These are phyloP conservation scores for Sternotherus odoratus DNA, from an alignment of 2,797 vertebrate species.

Conservation along the genomic window DNA sequence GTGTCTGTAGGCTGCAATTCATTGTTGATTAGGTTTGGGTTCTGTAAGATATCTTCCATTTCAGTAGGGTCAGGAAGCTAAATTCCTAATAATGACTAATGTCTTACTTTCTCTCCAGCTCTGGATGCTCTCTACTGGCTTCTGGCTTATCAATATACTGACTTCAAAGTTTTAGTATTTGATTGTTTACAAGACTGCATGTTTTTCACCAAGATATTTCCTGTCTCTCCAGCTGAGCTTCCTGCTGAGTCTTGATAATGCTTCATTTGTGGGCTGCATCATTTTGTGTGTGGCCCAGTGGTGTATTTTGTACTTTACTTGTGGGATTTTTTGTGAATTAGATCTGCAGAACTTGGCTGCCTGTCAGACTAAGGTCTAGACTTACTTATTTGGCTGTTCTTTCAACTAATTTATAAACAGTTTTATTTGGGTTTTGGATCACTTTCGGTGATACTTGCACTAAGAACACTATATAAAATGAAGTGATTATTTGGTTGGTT, in stretches of 20 bases:
- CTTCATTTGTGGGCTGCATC: background rate
- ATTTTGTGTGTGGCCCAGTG: background rate
- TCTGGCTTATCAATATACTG: background rate
- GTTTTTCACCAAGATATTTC: background rate
- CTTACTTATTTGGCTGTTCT: background rate
- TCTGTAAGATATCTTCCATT: background rate
- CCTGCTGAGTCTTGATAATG: background rate
- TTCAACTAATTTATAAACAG: background rate
- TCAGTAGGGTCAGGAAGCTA: background rate
- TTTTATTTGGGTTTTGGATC: background rate
- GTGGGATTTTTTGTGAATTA: background rate
- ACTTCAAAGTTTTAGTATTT: background rate
- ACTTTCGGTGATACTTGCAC: background rate
- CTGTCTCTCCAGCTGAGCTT: background rate
- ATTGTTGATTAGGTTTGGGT: background rate
- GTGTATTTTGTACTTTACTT: background rate
- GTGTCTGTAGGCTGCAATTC: background rate
- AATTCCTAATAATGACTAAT: background rate
- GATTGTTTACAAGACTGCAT: background rate
- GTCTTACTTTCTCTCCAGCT: background rate
- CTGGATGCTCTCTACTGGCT: background rate
- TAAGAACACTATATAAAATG: background rate
- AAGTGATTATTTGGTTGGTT: background rate
- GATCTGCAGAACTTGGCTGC: background rate
- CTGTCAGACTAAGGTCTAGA: background rate